phyloP scores from a whole-genome alignment of 2,113 vertebrate genomes.

The Entelurus aequoreus region DNA sequence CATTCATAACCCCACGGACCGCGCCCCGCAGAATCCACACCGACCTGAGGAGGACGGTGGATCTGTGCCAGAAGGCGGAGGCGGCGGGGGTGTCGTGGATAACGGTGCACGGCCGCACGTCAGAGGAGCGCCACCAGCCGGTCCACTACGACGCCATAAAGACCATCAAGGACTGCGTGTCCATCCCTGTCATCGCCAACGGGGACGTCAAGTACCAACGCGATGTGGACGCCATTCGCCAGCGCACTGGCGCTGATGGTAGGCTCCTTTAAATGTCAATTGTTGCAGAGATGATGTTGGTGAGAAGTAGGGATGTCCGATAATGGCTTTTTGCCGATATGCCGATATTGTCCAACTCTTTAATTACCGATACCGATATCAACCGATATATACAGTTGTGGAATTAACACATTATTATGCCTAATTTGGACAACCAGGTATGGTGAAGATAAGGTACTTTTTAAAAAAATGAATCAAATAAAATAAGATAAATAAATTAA shows the following conservation, averaged over 20 bases:
- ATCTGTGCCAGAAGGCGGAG: slow-evolving; percentile 92
- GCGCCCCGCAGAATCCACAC: slow-evolving; percentile 80
- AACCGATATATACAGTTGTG: too few species aligned
- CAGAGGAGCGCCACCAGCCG: slow-evolving; percentile 90
- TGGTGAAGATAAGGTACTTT: too few species aligned
- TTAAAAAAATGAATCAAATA: too few species aligned
- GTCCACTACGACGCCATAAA: slow-evolving; percentile 92
- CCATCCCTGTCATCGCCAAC: slow-evolving; percentile 88
- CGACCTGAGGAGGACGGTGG: slow-evolving; percentile 84
- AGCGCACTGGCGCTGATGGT: slow-evolving; percentile 87
- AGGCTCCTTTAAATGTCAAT: slow-evolving; percentile 39
- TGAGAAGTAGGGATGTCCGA: too few species aligned
- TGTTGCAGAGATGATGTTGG: too few species aligned
- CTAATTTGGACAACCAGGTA: too few species aligned
- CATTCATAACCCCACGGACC: background rate
- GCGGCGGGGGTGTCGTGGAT: slow-evolving; percentile 92
- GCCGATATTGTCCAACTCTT: too few species aligned
- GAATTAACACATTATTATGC: too few species aligned
- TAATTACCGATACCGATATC: too few species aligned
- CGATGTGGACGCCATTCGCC: slow-evolving; percentile 80
- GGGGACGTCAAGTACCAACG: slow-evolving; percentile 86
- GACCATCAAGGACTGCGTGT: slow-evolving; percentile 86
- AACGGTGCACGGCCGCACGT: slow-evolving; percentile 88
- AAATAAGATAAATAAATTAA: too few species aligned
- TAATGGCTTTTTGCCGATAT: too few species aligned